Evolutionary conservation across 2,797 vertebrate species (phyloP), one percentile per base, ranked within the genome.

Genomic region (Tokudaia tokunoshimensis): DNA sequence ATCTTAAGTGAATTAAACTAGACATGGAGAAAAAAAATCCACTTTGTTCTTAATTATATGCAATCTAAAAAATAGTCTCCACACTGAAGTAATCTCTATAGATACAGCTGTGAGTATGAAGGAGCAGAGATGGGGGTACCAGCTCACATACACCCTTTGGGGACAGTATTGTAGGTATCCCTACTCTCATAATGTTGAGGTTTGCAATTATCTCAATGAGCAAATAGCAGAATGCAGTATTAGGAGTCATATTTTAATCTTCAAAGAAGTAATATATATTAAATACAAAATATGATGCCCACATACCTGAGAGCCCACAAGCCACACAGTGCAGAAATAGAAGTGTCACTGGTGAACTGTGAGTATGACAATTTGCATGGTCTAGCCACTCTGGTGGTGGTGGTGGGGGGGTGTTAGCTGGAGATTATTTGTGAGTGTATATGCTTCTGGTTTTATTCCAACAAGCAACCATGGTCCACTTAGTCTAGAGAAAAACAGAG

Each of bases 291-390:
- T 47, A 76, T 20, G 41, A 84, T 83, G 19, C 9, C 31, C 79
- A 82, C 1, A 86, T 26, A 65, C 0, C 2, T 63, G 29, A 75
- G 50, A 14, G 1, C 11, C 26, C 52, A 22, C 3, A 24, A 47
- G 17, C 0, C 15, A 67, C 17, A 67, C 0, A 61, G 14, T 44
- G 10, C 83, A 50, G 7, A 74, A 15, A 15, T 10, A 31, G 2
- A 72, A 55, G 0, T 3, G 61, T 24, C 8, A 2, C 6, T n/a
- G 63, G 3, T 12, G 0, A 70, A 17, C 6, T 47, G 19, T 6
- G 22, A 15, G 19, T 3, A 1, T 15, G 4, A 22, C 6, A 6
- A 14, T 44, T 24, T n/a, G 2, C 6, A 8, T 1, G 22, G 22
- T n/a, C 17, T 10, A 9, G 3, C 44, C 75, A 12, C n/a, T 65